These are phyloP conservation scores for Chionomys nivalis DNA, from an alignment of 2,113 vertebrate species.

Conservation along the genomic window DNA sequence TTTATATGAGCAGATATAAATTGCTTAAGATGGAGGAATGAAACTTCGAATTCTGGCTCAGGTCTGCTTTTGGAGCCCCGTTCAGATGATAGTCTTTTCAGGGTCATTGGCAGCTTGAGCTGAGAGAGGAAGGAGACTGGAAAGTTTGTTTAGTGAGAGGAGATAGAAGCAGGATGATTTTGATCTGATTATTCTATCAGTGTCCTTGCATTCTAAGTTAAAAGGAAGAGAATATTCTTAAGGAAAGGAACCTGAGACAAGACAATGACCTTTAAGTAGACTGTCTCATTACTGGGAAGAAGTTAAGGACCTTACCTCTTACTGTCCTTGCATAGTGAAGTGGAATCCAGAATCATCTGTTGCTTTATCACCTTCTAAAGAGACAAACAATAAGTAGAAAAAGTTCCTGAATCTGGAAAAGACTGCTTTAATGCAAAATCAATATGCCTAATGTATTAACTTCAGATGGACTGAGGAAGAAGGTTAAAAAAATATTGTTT, in stretches of 20 bases:
- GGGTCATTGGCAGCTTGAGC: not conserved
- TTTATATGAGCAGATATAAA: not conserved
- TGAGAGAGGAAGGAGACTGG: not conserved
- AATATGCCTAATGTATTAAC: not conserved
- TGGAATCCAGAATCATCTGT: not conserved
- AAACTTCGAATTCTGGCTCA: not conserved
- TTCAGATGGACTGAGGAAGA: not conserved
- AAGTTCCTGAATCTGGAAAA: slow-evolving; percentile 2
- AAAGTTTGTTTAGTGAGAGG: not conserved
- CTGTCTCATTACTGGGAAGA: not conserved
- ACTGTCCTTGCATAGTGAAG: not conserved
- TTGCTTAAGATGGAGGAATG: not conserved
- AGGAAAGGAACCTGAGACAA: not conserved
- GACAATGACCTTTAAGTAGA: not conserved
- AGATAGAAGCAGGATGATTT: not conserved
- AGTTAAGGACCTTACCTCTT: not conserved
- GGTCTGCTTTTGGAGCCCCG: not conserved
- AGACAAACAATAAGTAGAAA: not conserved
- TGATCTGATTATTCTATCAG: not conserved
- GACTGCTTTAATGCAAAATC: slow-evolving; percentile 8
- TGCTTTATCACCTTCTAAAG: not conserved
- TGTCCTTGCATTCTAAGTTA: not conserved
- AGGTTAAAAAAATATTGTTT: not conserved
- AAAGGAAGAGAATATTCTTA: not conserved
- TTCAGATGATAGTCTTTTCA: not conserved